Evolutionary conservation across 1,140 invertebrate genomes (phyloP).

Genomic region (Heliconius melpomene): DNA sequence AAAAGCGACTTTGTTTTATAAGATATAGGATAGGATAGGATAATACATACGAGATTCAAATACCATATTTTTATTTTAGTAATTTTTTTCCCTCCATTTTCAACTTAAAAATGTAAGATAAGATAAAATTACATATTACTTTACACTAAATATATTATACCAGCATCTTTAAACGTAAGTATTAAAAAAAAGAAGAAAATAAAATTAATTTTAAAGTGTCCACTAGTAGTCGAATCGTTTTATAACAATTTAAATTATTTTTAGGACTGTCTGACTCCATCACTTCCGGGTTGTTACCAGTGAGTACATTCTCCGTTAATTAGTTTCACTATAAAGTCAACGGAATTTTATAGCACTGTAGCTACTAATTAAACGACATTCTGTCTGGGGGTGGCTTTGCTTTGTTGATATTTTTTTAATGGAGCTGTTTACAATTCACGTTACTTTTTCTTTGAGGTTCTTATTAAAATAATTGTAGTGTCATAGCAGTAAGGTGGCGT

Average conservation of each 20-base stretch:
- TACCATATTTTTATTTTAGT: no score
- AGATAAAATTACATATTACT: no score
- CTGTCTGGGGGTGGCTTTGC: slow-evolving; percentile 37
- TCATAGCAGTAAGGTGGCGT: not conserved
- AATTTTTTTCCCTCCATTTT: no score
- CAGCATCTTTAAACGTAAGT: not conserved
- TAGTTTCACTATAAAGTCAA: slow-evolving; percentile 45
- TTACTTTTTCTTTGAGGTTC: slow-evolving; percentile 34
- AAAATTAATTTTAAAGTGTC: not conserved
- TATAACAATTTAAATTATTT: slow-evolving; percentile 17
- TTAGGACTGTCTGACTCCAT: slow-evolving; percentile 21
- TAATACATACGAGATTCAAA: no score
- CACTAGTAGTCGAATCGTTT: not conserved
- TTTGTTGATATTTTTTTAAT: slow-evolving; percentile 39
- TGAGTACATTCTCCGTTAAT: slow-evolving; percentile 39
- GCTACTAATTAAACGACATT: slow-evolving; percentile 43
- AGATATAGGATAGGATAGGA: no score
- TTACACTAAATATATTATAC: no score
- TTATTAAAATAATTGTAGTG: slow-evolving; percentile 22
- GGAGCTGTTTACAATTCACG: slow-evolving; percentile 31
- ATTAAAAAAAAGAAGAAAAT: not conserved
- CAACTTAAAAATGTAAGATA: no score
- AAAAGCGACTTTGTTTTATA: no score
- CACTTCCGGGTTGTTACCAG: slow-evolving; percentile 37
- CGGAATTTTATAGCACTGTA: slow-evolving; percentile 39